Evolutionary conservation across 2,797 vertebrate species (phyloP).

Genomic region (Netta rufina): DNA sequence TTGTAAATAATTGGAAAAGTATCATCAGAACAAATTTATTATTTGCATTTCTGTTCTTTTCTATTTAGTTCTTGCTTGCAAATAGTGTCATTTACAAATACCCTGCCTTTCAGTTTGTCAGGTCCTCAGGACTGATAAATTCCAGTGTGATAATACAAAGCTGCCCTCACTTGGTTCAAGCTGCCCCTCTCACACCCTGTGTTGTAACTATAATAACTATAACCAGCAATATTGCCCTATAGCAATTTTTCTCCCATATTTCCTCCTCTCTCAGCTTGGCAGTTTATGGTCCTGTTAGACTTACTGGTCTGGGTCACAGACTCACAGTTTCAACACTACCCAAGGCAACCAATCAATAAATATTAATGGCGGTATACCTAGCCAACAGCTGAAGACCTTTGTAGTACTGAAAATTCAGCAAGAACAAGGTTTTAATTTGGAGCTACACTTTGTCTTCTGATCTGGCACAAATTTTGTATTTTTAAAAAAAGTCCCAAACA

Average conservation of each 20-base stretch:
- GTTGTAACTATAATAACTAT: neutral
- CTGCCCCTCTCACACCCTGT: neutral
- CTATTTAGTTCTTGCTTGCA: neutral
- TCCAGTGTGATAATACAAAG: neutral
- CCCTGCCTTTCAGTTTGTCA: neutral
- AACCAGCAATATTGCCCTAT: neutral
- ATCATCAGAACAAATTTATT: neutral
- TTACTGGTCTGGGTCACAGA: neutral
- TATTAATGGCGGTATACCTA: neutral
- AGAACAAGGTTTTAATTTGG: neutral
- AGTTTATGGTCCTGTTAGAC: neutral
- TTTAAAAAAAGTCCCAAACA: neutral
- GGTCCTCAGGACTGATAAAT: neutral
- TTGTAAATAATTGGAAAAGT: neutral
- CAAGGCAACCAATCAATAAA: neutral
- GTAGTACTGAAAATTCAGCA: neutral
- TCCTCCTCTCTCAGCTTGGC: neutral
- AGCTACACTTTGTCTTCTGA: neutral
- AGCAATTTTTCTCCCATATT: neutral
- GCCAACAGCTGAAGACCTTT: neutral
- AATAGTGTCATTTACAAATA: neutral
- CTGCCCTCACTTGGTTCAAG: neutral
- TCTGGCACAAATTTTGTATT: neutral
- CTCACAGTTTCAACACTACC: neutral
- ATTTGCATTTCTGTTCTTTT: neutral